phyloP scores from a whole-genome alignment of 2,888 invertebrate species.

The Epistrophella euchroma region DNA sequence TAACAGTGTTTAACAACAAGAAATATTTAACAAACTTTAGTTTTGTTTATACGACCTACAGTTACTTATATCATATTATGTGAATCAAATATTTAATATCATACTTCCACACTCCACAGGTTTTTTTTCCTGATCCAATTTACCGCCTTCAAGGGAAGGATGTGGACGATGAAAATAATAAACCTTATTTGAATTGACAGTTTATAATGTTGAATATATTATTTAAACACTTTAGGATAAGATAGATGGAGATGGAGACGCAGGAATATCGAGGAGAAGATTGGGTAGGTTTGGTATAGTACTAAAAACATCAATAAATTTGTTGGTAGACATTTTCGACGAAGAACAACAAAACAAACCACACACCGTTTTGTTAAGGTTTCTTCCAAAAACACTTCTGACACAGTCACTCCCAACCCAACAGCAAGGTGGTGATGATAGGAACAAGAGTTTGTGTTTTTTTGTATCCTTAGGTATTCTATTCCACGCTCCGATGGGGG shows the following conservation, averaged over 20 bases:
- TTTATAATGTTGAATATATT: conserved; percentile 55
- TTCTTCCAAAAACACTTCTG: conserved; percentile 14
- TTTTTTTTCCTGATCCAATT: background rate
- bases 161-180: background rate
- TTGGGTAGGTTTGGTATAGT: background rate
- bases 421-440: conserved; percentile 51
- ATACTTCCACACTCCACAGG: background rate
- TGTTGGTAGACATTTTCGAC: conserved; percentile 20
- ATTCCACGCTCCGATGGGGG: conserved; percentile 65
- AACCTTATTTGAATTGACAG: conserved; percentile 64
- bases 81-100: conserved; percentile 65
- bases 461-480: conserved; percentile 57
- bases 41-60: no score
- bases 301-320: conserved; percentile 23
- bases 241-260: background rate
- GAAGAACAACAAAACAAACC: conserved; percentile 24
- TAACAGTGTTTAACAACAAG: background rate
- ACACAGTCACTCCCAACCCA: conserved; percentile 15
- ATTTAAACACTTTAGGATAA: conserved; percentile 60
- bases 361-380: background rate
- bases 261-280: background rate
- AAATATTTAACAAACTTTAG: conserved; percentile 59
- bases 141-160: background rate
- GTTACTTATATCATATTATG: no score
- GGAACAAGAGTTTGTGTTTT: conserved; percentile 18